phyloP scores from a whole-genome alignment of 2,888 invertebrate species.

The Belgica antarctica region DNA sequence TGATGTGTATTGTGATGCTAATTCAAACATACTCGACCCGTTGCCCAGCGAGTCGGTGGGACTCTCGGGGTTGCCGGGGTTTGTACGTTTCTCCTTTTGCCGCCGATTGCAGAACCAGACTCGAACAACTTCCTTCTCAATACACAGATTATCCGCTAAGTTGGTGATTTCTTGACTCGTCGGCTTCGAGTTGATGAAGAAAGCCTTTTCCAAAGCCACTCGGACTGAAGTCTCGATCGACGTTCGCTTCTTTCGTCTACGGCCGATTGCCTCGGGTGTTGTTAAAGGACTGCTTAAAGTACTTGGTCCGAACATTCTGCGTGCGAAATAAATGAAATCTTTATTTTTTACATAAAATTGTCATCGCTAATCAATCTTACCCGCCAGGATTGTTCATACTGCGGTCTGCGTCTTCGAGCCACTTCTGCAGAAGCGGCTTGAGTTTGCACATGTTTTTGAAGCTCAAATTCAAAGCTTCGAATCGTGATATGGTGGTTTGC shows the following conservation, averaged over 20 bases:
- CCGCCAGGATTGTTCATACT: conserved; percentile 70
- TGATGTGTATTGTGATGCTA: conserved; percentile 38
- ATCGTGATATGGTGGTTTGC: conserved; percentile 97
- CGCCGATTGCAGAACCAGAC: conserved; percentile 96
- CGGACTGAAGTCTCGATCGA: conserved; percentile 95
- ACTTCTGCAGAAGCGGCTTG: conserved; percentile 94
- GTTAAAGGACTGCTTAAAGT: conserved; percentile 69
- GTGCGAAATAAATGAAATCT: conserved; percentile 9
- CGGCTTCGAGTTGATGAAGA: conserved; percentile 92
- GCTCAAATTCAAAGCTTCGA: conserved; percentile 96
- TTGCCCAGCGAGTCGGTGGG: conserved; percentile 64
- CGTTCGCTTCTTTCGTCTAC: conserved; percentile 93
- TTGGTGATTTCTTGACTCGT: conserved; percentile 94
- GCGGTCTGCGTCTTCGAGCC: conserved; percentile 93
- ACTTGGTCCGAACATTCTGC: conserved; percentile 52
- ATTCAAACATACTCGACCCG: conserved; percentile 40
- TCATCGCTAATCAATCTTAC: conserved; percentile 54
- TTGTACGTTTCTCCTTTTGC: conserved; percentile 95
- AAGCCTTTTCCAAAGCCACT: conserved; percentile 90
- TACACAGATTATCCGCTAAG: conserved; percentile 86
- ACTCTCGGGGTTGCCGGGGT: conserved; percentile 76
- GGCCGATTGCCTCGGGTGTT: conserved; percentile 83
- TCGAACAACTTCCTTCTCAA: conserved; percentile 95
- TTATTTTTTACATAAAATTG: conserved; percentile 50
- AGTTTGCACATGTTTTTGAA: conserved; percentile 99